Conservation (phyloP, 35 echinoderm and acorn worm genomes). For the Strongylocentrotus purpuratus region DNA sequence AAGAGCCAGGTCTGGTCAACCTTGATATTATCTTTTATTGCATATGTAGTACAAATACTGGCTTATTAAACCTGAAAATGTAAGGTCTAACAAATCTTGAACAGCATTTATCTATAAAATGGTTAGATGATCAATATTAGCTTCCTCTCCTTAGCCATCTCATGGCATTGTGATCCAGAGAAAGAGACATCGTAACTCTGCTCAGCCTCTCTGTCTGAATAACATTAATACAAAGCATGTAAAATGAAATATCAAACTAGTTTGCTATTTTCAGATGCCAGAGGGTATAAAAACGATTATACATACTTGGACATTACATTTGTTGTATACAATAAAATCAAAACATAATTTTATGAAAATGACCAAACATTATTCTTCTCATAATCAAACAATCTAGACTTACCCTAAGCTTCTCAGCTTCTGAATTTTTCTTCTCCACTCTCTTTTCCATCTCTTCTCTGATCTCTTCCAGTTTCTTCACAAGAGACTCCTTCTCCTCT, state of each 20-base stretch:
- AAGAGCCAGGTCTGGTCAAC: too few species aligned
- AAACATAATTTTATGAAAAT: too few species aligned
- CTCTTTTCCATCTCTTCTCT: slow-evolving; percentile 49
- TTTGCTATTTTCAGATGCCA: neutral
- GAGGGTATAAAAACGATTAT: neutral
- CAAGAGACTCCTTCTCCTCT: slow-evolving; percentile 47
- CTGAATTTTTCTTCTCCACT: slow-evolving; percentile 29
- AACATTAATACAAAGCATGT: neutral
- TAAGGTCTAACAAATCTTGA: neutral
- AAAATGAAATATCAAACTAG: neutral
- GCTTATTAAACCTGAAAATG: neutral
- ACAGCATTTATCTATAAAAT: neutral
- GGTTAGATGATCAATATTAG: neutral
- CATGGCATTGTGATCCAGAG: neutral
- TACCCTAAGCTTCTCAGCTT: slow-evolving; percentile 28
- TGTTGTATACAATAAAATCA: neutral
- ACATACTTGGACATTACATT: neutral
- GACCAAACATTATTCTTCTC: neutral
- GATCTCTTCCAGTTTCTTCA: slow-evolving; percentile 44
- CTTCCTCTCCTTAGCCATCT: neutral
- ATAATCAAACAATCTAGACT: neutral
- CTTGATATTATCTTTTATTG: neutral
- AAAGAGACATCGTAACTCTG: neutral
- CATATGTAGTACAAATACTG: neutral
- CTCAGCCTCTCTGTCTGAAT: neutral